Base-by-base conservation (phyloP, 2,797 vertebrate species). In the Bryconaethiops microstoma region DNA sequence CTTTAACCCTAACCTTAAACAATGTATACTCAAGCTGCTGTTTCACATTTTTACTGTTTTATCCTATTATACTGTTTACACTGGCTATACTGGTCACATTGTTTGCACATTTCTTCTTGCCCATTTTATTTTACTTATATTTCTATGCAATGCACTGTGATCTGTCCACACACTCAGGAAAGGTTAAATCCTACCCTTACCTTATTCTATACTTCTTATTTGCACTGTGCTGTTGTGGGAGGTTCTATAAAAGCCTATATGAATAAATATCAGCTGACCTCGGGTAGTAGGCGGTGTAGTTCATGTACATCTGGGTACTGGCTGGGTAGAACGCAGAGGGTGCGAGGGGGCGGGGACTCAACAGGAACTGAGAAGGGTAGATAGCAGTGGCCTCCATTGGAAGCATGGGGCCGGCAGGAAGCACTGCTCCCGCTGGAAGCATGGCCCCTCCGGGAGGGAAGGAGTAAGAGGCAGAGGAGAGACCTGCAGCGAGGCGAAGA, bases 271-370 rank as follows among this genome's bases (percentile, higher is more conserved):
- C 9, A 52, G 57, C 48, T 81, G 93, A 99, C 97, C 97, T 99
- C 87, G 97, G 97, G 79, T 99, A 99, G 86, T 99, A 99, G 62
- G 97, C 93, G 48, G 96, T 93, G 91, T 98, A 99, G 90, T 98
- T 99, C 96, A 99, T 97, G 85, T 97, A 99, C 40, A 99, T 91
- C 84, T 97, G 97, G 85, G 95, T 88, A 69, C 95, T 94, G 9
- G 95, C 91, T 0, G 97, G 96, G 89, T 97, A 99, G 89, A 96
- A 99, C 80, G 96, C 92, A 8, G 95, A 92, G 9, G 95, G 95
- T 10, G 93, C 92, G 42, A 96, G 88, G 1, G 91, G 92, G 45
- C 96, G 95, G n/a, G 95, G 93, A 72, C 94, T 83, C 45, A 97
- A 90, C 84, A 99, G 77, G 84, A 98, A 90, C 86, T 97, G 97